phyloP scores from a whole-genome alignment of 2,113 vertebrate species.

The Indicator indicator region DNA sequence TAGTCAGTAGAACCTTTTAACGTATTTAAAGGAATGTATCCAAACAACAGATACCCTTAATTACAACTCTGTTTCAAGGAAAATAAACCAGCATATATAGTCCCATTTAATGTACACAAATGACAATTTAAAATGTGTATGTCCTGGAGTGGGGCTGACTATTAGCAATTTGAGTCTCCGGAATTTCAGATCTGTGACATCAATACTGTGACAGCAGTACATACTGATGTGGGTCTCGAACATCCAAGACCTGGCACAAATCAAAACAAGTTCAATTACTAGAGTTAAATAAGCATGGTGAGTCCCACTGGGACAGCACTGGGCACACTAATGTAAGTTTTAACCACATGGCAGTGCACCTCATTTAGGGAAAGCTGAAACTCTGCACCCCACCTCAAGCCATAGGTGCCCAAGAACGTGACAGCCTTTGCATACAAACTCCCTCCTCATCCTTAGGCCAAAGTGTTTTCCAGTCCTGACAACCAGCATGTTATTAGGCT shows the following conservation, averaged over 20 bases:
- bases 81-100: neutral
- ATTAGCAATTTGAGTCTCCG: neutral
- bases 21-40: neutral
- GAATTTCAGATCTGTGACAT: neutral
- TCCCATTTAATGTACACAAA: neutral
- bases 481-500: neutral
- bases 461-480: neutral
- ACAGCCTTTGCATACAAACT: neutral
- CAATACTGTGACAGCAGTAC: neutral
- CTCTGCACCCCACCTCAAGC: neutral
- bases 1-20: neutral
- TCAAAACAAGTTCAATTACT: neutral
- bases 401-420: accelerated
- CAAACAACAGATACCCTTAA: neutral
- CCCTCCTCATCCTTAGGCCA: neutral
- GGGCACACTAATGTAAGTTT: neutral
- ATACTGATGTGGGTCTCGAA: neutral
- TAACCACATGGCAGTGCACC: neutral
- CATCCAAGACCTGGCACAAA: neutral
- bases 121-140: neutral
- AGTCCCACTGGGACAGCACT: neutral
- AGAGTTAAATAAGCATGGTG: neutral
- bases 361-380: neutral
- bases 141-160: neutral
- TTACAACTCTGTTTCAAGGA: neutral